Evolutionary conservation across 2,113 vertebrate genomes (phyloP).

Genomic region (Cygnus atratus): DNA sequence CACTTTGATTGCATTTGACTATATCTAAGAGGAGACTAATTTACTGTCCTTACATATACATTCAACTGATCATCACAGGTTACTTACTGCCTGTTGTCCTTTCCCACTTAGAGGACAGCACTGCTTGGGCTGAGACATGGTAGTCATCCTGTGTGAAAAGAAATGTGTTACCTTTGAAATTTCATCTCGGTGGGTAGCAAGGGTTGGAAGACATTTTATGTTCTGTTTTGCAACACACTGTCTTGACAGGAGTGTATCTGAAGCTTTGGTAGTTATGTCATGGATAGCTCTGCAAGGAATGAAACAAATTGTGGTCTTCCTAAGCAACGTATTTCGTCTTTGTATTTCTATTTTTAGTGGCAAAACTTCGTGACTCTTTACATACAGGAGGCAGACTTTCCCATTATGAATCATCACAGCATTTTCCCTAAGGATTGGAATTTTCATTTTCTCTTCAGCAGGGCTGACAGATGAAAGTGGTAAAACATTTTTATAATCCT

Average conservation of each 20-base stretch:
- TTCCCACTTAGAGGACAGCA: background rate
- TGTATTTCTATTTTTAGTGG: background rate
- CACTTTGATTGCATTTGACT: background rate
- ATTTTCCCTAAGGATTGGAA: background rate
- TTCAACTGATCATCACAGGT: background rate
- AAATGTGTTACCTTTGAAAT: background rate
- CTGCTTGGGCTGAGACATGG: background rate
- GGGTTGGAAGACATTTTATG: background rate
- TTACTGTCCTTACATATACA: background rate
- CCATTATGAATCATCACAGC: background rate
- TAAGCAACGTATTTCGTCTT: background rate
- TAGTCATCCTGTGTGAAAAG: background rate
- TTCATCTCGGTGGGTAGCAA: background rate
- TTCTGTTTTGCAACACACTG: background rate
- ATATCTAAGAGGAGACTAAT: background rate
- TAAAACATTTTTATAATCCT: background rate
- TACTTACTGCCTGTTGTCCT: background rate
- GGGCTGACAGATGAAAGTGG: background rate
- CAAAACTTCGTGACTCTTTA: background rate
- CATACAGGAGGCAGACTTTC: background rate
- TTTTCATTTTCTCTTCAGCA: background rate
- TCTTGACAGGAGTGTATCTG: background rate
- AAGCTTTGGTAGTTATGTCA: background rate
- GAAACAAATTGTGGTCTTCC: background rate
- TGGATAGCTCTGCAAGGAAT: background rate